Conservation (phyloP, 2,113 vertebrate species). For the Tonatia bakeri region DNA sequence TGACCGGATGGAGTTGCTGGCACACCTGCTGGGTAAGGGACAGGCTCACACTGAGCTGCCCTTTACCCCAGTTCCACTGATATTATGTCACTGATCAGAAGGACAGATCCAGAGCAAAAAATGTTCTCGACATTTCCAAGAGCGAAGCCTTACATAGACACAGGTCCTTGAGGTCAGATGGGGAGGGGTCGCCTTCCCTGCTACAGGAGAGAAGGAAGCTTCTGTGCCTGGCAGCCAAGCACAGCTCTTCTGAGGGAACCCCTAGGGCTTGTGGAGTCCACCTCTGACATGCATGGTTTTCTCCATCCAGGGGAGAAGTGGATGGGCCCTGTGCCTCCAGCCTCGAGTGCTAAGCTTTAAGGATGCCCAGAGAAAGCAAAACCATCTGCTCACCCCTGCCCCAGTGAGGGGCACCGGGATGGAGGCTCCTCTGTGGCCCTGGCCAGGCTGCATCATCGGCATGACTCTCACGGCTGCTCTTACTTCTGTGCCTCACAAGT, state of each 20-base stretch:
- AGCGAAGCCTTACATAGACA: neutral
- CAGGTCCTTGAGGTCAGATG: neutral
- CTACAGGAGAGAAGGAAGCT: neutral
- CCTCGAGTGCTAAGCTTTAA: slow-evolving; percentile 69
- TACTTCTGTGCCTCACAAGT: neutral
- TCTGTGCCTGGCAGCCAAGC: neutral
- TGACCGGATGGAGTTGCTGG: slow-evolving; percentile 92
- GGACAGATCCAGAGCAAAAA: neutral
- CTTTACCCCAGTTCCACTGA: neutral
- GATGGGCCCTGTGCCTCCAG: slow-evolving; percentile 79
- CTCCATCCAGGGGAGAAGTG: slow-evolving; percentile 80
- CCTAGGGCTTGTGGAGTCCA: neutral
- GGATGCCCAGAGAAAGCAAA: neutral
- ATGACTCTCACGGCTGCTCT: neutral
- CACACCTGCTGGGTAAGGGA: slow-evolving; percentile 87
- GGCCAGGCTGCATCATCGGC: rapidly evolving
- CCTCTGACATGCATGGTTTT: neutral
- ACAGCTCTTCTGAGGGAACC: neutral
- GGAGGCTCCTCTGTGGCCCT: neutral
- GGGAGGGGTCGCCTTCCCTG: neutral
- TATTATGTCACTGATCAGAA: neutral
- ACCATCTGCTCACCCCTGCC: no score
- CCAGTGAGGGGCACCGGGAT: neutral
- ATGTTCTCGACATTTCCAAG: neutral
- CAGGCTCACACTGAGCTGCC: neutral